Conservation (phyloP, 2,113 vertebrate species). For the Ptilonorhynchus violaceus region DNA sequence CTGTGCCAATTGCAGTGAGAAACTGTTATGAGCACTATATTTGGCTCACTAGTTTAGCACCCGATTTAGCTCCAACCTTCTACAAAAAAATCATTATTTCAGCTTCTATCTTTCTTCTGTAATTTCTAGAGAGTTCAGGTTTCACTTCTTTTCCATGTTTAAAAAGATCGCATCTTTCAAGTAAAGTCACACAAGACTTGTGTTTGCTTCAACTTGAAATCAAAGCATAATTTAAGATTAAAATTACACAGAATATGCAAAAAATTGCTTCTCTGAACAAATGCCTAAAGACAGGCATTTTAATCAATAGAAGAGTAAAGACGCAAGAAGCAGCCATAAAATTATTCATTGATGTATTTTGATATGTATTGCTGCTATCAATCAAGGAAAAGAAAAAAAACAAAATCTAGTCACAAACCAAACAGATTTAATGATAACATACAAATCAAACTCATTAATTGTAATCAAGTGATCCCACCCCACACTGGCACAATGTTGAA, state of each 20-base stretch:
- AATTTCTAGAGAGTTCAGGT: neutral
- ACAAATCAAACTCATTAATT: neutral
- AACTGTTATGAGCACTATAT: neutral
- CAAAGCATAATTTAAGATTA: neutral
- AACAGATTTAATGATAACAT: neutral
- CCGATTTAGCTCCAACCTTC: neutral
- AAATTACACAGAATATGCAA: neutral
- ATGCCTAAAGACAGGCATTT: neutral
- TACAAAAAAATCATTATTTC: neutral
- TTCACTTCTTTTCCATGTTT: neutral
- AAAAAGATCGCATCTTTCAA: neutral
- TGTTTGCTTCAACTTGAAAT: neutral
- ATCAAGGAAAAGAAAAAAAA: neutral
- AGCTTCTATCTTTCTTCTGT: neutral
- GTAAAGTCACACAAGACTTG: neutral
- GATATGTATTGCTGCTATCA: neutral
- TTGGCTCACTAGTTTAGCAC: neutral
- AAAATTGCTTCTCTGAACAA: neutral
- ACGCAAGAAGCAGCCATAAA: neutral
- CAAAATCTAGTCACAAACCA: neutral
- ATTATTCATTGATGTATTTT: neutral
- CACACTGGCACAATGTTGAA: neutral
- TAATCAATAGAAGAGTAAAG: neutral
- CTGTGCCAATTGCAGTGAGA: neutral
- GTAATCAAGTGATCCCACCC: neutral